Evolutionary conservation across 2,113 vertebrate genomes (phyloP).

Genomic region (Osmerus eperlanus): DNA sequence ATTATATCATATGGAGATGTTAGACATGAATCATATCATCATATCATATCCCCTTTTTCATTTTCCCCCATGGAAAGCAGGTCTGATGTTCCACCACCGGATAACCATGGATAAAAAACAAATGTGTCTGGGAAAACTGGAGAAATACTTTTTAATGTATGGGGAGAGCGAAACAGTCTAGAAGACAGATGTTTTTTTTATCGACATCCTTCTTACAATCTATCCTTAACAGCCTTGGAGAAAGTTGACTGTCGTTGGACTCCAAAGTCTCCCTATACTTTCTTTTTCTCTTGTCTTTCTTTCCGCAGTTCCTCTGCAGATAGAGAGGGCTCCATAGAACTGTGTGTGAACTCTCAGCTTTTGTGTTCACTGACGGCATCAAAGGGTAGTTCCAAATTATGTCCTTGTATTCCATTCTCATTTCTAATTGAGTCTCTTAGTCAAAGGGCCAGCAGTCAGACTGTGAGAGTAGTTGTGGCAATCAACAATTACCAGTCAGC

Average conservation of each 20-base stretch:
- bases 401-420: slow-evolving; percentile 3
- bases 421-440: slow-evolving; percentile 24
- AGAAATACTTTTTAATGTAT: slow-evolving; percentile 24
- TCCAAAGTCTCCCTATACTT: slow-evolving; percentile 15
- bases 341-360: slow-evolving; percentile 11
- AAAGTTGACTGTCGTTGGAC: background rate
- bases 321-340: background rate
- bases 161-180: slow-evolving; percentile 10
- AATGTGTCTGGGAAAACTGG: slow-evolving; percentile 25
- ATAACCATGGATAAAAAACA: slow-evolving; percentile 30
- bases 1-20: slow-evolving; percentile 46
- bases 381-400: slow-evolving; percentile 9
- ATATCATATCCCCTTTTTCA: slow-evolving; percentile 25
- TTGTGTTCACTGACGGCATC: slow-evolving; percentile 8
- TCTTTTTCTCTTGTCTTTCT: background rate
- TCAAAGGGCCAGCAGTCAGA: slow-evolving; percentile 6
- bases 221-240: slow-evolving; percentile 16
- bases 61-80: slow-evolving; percentile 22
- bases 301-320: background rate
- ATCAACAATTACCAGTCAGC: background rate
- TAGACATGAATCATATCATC: slow-evolving; percentile 52
- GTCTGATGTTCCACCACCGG: background rate
- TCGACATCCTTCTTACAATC: slow-evolving; percentile 23
- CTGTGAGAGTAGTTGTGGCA: background rate
- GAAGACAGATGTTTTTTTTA: slow-evolving; percentile 34